Evolutionary conservation across 2,797 vertebrate genomes (phyloP).

Genomic region (Mergus octosetaceus): DNA sequence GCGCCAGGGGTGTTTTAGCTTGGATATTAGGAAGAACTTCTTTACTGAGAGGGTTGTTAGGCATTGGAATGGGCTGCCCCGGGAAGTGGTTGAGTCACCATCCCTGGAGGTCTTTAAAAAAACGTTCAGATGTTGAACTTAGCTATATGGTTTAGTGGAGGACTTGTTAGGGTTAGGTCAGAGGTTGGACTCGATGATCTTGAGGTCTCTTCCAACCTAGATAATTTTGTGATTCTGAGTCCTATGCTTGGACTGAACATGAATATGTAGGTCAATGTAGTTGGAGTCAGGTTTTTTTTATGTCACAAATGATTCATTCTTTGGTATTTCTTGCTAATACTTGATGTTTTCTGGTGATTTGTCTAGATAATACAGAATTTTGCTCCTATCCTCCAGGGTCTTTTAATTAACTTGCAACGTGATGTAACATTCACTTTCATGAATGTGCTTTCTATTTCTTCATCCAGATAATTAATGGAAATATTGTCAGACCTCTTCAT

Average conservation of each 20-base stretch:
- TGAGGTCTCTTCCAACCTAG: too few relatives aligned
- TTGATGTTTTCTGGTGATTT: conserved; percentile 1
- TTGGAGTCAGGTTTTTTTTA: background rate
- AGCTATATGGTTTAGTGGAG: too few relatives aligned
- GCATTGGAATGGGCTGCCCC: too few relatives aligned
- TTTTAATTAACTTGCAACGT: background rate
- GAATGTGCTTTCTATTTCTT: conserved; percentile 58
- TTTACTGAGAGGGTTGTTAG: too few relatives aligned
- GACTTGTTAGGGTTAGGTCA: too few relatives aligned
- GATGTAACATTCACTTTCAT: conserved; percentile 1
- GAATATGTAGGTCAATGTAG: background rate
- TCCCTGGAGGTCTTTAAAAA: too few relatives aligned
- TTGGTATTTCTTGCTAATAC: background rate
- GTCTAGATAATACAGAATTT: background rate
- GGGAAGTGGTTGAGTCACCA: too few relatives aligned
- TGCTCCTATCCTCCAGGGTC: background rate
- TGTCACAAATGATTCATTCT: background rate
- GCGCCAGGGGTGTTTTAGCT: too few relatives aligned
- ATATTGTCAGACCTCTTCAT: conserved; percentile 59
- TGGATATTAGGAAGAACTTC: too few relatives aligned
- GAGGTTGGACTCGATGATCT: too few relatives aligned
- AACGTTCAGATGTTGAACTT: too few relatives aligned
- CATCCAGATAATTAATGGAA: conserved; percentile 46
- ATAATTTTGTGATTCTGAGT: background rate
- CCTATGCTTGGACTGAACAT: background rate